Evolutionary conservation across 2,888 invertebrate species (phyloP), one percentile per base, ranked within the genome.

Genomic region (Stramonita haemastoma): DNA sequence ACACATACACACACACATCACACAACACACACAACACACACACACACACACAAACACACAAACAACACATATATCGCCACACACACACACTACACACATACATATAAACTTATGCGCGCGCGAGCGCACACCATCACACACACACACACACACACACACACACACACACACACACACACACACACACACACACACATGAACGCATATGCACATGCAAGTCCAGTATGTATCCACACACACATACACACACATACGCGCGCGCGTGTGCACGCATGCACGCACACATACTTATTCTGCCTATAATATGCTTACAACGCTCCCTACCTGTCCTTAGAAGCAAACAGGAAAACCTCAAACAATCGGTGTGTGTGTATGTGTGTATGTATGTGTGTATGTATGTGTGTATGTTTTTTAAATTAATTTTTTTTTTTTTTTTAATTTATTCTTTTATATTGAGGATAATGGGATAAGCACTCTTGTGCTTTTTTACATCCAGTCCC

Each of bases 61-160:
- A 11, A 60, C 60, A 11, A 60, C 60, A 60, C 60, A 60, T 19
- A 60, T 19, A 60, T 19, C 11, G 13, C 11, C 60, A 60, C 60
- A 60, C 60, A 60, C 60, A 60, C 60, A 60, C 60, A 60, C 60
- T 15, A 60, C 60, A 60, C 60, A 60, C 60, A 60, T 19, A 60
- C 60, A 60, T 19, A 60, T 19, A 15, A 11, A 60, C 60, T 15
- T 19, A 60, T 19, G 19, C 60, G 19, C 60, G 19, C 60, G 19
- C 60, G 19, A 11, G 19, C 60, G 19, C 60, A 60, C 60, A 60
- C 60, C 11, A 11, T 15, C 70, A 73, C 70, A 73, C 70, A 73
- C 70, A 73, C 70, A 73, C 73, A 73, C 73, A 73, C 73, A 73
- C 26, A 26, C 73, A 73, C 73, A 73, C n/a, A n/a, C 73, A 29